Evolutionary conservation across 2,797 vertebrate genomes (phyloP), one percentile per base, ranked within the genome.

Genomic region (Clarias platycephalus): DNA sequence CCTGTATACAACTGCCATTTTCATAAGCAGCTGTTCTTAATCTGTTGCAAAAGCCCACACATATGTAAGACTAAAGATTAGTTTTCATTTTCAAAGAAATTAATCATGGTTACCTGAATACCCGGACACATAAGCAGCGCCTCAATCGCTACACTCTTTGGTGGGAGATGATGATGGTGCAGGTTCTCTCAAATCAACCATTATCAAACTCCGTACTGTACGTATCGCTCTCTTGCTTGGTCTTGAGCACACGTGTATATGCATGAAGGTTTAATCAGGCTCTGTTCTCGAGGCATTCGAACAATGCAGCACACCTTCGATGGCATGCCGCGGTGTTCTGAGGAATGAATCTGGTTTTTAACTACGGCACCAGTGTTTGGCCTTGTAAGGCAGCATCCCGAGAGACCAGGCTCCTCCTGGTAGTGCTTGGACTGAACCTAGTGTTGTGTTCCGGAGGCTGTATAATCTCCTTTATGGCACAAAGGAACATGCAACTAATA

Each of bases 361-460:
- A 62, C 37, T 31, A 49, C 72, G 66, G 55, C 37, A 49, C 75
- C 34, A 34, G 31, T 70, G 49, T 44, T 5, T 60, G 55, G 75
- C 83, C 83, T 70, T 84, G 83, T 84, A 84, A 78, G 83, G 83
- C 63, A 84, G 63, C 49, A 78, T 66, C 62, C 37, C 63, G 76
- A 60, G 7, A 31, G 22, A 44, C 53, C 64, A 68, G 57, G 26
- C 74, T 20, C 63, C 12, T 84, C 83, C 31, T 18, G 49, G 83
- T 16, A 60, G 53, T 68, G 31, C 70, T 68, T 68, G 31, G 66
- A 68, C 74, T 77, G 44, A 66, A 77, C 20, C 28, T 75, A 66
- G 28, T 67, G 74, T 76, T 78, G 74, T 31, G 31, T 58, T 78
- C 78, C 63, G 68, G 22, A 67, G 53, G 6, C 34, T 68, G 80